Evolutionary conservation across 2,888 invertebrate species (phyloP).

Genomic region (Dolichopus griseipennis): DNA sequence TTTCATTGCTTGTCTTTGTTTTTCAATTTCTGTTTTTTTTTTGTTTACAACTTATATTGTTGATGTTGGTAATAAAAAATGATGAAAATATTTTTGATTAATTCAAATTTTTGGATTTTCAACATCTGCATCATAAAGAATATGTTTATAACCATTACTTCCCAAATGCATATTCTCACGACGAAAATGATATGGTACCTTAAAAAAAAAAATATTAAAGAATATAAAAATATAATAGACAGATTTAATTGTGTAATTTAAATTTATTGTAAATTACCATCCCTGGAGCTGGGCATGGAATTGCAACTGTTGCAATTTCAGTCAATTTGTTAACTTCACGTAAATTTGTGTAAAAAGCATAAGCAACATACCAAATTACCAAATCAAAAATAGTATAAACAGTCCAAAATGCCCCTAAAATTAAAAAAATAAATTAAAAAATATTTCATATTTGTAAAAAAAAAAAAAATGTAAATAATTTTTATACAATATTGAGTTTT

Average conservation of each 20-base stretch:
- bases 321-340: constrained; percentile 40
- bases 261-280: constrained; percentile 27
- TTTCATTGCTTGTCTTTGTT: not conserved
- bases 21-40: not conserved
- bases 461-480: not conserved
- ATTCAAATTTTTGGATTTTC: constrained; percentile 10
- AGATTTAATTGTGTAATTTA: not conserved
- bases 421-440: not conserved
- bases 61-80: not conserved
- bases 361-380: constrained; percentile 39
- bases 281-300: constrained; percentile 41
- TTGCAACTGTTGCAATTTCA: constrained; percentile 43
- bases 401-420: constrained; percentile 28
- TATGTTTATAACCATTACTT: constrained; percentile 41
- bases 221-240: not conserved
- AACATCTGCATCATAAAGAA: constrained; percentile 34
- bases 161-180: constrained; percentile 43
- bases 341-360: constrained; percentile 38
- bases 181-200: constrained; percentile 41
- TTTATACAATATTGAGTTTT: constrained; percentile 35
- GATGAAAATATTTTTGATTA: constrained; percentile 6
- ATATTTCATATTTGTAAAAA: not conserved
- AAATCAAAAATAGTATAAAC: constrained; percentile 33
- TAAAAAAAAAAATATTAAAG: constrained; percentile 17
- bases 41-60: not conserved